Percentiles rank a stretch among this genome's conserved stretches.
Evolutionary conservation across 64 coral and sea anemone genomes (phyloP).

Genomic region (Montipora efflorescens): DNA sequence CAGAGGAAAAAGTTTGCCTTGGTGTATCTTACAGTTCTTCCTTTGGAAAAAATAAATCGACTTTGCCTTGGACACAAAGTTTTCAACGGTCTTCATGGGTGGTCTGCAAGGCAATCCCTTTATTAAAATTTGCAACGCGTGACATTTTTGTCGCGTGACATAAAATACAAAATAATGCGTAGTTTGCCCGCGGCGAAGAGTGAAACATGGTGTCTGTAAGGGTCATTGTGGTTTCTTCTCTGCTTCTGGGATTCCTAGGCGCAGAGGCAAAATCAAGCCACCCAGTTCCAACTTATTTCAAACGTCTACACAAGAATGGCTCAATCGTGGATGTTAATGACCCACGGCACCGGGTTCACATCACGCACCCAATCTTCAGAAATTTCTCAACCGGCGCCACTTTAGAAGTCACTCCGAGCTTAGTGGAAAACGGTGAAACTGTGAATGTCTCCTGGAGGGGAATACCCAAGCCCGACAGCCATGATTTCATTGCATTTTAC

Average conservation of each 20-base stretch:
- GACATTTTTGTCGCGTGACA: neutral
- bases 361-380: constrained; percentile 19
- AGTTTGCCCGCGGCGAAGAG: neutral
- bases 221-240: neutral
- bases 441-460: constrained; percentile 58
- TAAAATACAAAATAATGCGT: neutral
- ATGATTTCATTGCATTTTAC: constrained; percentile 53
- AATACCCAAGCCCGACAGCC: neutral
- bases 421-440: constrained; percentile 48
- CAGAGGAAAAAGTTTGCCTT: too few species aligned
- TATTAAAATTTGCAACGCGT: too few species aligned
- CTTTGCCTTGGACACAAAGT: neutral
- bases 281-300: constrained; percentile 76
- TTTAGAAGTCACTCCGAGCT: constrained; percentile 11
- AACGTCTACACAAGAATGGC: constrained; percentile 44
- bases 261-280: constrained; percentile 23
- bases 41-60: too few species aligned
- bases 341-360: neutral
- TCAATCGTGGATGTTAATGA: constrained; percentile 15
- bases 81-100: neutral
- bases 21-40: too few species aligned
- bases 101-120: too few species aligned
- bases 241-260: neutral
- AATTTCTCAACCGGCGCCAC: neutral
- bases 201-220: neutral